These are phyloP conservation scores for Pipistrellus nathusii DNA, from an alignment of 2,797 vertebrate species.

Conservation along the genomic window DNA sequence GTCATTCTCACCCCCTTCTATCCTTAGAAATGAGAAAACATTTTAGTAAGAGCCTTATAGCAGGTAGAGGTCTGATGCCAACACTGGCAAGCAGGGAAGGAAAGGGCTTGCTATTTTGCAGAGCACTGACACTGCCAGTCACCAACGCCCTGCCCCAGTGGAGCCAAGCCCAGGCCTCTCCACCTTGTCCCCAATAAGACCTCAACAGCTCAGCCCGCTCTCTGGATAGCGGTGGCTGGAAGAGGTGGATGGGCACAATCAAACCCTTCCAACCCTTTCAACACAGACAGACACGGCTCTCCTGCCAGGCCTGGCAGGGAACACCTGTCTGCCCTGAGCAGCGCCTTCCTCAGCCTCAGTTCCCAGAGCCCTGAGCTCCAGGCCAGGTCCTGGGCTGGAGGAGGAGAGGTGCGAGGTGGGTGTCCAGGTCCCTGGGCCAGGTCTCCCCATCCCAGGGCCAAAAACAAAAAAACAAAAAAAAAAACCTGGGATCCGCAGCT, in stretches of 20 bases:
- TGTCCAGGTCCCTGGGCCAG: background rate
- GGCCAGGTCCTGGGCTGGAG: background rate
- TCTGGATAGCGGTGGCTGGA: background rate
- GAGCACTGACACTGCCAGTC: background rate
- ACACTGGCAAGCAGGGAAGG: background rate
- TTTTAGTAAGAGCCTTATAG: background rate
- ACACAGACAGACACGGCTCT: background rate
- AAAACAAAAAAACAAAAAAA: no score
- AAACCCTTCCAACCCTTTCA: background rate
- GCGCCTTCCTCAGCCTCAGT: background rate
- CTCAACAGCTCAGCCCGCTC: background rate
- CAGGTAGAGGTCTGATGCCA: background rate
- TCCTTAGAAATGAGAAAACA: background rate
- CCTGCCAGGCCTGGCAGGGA: background rate
- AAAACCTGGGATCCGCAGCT: background rate
- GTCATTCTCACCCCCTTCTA: background rate
- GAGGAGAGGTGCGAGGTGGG: no score
- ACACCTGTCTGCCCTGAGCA: conserved; percentile 28
- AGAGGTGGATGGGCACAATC: background rate
- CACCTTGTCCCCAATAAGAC: background rate
- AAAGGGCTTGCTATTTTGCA: background rate
- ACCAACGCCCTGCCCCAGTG: background rate
- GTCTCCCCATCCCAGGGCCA: background rate
- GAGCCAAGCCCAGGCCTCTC: background rate
- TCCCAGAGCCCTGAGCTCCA: background rate